A percentile compares a stretch with the other conserved stretches of the same genome.
Conservation (phyloP, 2,113 vertebrate species). For the Cololabis saira region DNA sequence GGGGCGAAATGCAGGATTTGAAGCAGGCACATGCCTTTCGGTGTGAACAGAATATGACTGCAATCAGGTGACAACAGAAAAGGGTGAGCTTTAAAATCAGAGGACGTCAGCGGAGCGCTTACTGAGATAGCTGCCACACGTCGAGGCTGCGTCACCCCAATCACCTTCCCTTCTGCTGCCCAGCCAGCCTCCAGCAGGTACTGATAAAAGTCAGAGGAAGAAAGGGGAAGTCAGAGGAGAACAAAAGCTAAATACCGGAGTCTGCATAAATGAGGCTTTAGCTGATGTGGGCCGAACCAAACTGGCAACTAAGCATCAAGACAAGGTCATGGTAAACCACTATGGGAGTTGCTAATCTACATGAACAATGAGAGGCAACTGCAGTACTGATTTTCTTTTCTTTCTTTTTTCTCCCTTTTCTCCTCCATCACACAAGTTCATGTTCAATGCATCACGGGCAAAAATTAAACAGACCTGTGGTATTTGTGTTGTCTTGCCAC, state of each 20-base stretch:
- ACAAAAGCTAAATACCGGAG: constrained; percentile 32
- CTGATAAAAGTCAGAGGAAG: constrained; percentile 69
- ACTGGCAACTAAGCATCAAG: constrained; percentile 38
- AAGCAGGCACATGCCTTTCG: constrained; percentile 16
- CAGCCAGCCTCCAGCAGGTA: constrained; percentile 98
- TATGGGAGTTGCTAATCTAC: constrained; percentile 10
- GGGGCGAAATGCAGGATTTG: not conserved
- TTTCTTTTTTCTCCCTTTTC: no score
- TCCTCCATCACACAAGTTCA: not conserved
- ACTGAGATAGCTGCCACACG: constrained; percentile 96
- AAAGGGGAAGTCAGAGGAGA: constrained; percentile 13
- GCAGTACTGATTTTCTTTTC: constrained; percentile 6
- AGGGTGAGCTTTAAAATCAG: not conserved
- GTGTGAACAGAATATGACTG: not conserved
- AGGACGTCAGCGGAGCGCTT: constrained; percentile 68
- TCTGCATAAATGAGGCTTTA: constrained; percentile 51
- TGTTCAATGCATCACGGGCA: not conserved
- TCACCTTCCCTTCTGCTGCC: constrained; percentile 93
- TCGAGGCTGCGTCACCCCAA: constrained; percentile 96
- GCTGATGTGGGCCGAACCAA: constrained; percentile 45
- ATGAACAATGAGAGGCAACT: constrained; percentile 26
- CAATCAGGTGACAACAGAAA: constrained; percentile 24
- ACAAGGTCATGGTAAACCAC: constrained; percentile 50
- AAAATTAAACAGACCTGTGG: constrained; percentile 86
- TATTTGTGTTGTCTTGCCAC: constrained; percentile 97